Conservation (phyloP, 92 coral and sea anemone genomes). For the Epizoanthus rinbou region DNA sequence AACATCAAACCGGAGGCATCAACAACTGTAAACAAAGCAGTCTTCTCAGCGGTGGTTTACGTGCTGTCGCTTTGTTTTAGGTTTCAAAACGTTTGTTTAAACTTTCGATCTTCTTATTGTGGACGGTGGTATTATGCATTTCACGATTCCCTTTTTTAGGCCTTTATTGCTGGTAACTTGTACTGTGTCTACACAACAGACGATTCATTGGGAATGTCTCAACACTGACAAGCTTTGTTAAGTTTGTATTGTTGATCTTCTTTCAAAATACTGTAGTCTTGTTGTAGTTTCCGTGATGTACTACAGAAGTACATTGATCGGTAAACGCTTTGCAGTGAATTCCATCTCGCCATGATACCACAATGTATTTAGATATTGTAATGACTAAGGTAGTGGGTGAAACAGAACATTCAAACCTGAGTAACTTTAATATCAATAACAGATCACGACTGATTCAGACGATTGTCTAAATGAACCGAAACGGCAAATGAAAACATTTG, state of each 20-base stretch:
- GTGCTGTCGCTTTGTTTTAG: slow-evolving; percentile 9
- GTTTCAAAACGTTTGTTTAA: not conserved
- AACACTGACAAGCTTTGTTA: not conserved
- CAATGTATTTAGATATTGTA: not conserved
- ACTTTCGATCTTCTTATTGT: not conserved
- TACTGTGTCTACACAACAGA: not conserved
- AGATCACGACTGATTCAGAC: not conserved
- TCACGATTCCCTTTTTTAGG: not conserved
- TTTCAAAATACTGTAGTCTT: not conserved
- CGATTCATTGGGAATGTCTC: not conserved
- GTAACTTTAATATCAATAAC: not conserved
- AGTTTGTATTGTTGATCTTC: slow-evolving; percentile 1
- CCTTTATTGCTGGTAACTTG: not conserved
- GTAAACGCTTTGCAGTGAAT: not conserved
- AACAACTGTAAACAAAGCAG: not conserved
- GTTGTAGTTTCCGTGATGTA: not conserved
- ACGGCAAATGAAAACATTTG: not conserved
- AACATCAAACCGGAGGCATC: not conserved
- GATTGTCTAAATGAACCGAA: slow-evolving; percentile 4
- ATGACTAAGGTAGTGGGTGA: not conserved
- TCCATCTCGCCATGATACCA: not conserved
- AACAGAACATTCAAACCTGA: slow-evolving; percentile 9
- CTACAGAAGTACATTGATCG: not conserved
- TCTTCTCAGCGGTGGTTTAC: not conserved
- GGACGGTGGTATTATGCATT: not conserved